Percentiles rank a stretch among this genome's conserved stretches.
Evolutionary conservation across 2,797 vertebrate species (phyloP).

Genomic region (Brachyrhaphis roseni): DNA sequence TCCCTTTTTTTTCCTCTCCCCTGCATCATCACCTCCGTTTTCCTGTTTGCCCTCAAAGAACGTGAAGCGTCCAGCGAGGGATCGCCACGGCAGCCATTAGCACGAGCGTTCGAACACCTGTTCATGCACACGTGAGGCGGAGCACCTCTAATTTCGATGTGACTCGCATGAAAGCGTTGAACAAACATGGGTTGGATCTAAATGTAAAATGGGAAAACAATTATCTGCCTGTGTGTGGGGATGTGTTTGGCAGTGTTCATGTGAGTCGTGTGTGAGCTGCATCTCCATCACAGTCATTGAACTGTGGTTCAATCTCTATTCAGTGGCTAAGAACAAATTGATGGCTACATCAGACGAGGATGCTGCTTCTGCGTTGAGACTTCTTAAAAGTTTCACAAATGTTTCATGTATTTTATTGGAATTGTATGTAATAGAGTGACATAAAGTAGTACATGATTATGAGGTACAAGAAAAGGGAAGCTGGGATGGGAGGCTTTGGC

Average conservation of each 20-base stretch:
- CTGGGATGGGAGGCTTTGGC: too few relatives aligned
- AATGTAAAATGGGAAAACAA: slow-evolving; percentile 6
- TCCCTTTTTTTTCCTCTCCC: slow-evolving; percentile 26
- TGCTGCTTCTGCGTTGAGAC: background rate
- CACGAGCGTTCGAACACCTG: slow-evolving; percentile 58
- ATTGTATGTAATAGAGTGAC: background rate
- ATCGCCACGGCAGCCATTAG: slow-evolving; percentile 47
- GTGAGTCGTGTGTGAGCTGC: slow-evolving; percentile 15
- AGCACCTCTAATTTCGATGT: slow-evolving; percentile 46
- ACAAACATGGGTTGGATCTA: slow-evolving; percentile 42
- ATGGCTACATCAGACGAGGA: slow-evolving; percentile 19
- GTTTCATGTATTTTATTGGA: background rate
- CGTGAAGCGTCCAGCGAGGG: slow-evolving; percentile 17
- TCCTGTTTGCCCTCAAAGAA: slow-evolving; percentile 8
- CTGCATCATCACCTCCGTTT: slow-evolving; percentile 39
- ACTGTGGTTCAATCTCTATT: slow-evolving; percentile 33
- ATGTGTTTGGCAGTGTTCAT: background rate
- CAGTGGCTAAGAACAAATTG: slow-evolving; percentile 36
- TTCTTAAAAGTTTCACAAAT: background rate
- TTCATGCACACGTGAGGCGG: slow-evolving; percentile 28
- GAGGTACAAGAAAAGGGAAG: too few relatives aligned
- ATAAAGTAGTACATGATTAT: background rate
- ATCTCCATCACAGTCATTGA: slow-evolving; percentile 27
- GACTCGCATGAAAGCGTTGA: slow-evolving; percentile 20
- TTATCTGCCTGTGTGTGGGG: background rate